Base-by-base conservation (phyloP, 2,888 invertebrate species). In the Ormyrus labotus region DNA sequence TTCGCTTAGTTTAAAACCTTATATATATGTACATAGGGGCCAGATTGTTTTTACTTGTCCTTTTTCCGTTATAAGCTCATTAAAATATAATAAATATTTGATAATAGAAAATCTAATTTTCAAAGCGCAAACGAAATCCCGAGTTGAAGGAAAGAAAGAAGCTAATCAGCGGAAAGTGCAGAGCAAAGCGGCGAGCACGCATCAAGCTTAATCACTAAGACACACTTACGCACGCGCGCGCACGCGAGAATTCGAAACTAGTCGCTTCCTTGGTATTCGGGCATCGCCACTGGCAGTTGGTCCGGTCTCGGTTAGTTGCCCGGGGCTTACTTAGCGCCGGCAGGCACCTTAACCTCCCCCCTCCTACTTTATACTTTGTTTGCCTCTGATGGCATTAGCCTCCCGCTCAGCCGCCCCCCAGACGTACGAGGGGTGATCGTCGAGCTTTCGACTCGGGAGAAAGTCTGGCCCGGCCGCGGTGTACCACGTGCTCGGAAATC, bases 401-500 rank as follows among this genome's bases (percentile, higher is more conserved):
- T 84, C 82, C 83, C 34, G 34, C 34, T 34, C 34, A 3, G 2
- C 34, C 34, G 2, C 34, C 34, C 34, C 34, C 34, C 34, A 34
- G 34, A 34, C 34, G 34, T 34, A 34, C 34, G 34, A 48, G 83
- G 87, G 89, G 86, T 88, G 88, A 89, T 88, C 88, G 87, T 86
- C 85, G 83, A 85, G 83, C 85, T 83, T 83, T 83, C 83, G 83
- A 83, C 79, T 10, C 7, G 19, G 19, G 34, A 34, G 34, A n/a
- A 53, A 55, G 34, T 47, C 47, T n/a, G 13, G 9, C 34, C 50
- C 50, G 83, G 85, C 85, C 86, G 84, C 85, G 87, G 87, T 85
- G 83, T 87, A 87, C 87, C 90, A 88, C 89, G 89, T 90, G 89
- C 89, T 86, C 85, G 86, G 89, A 89, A 89, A 89, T 87, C 86